A percentile compares a stretch with the other conserved stretches of the same genome.
Evolutionary conservation across 2,113 vertebrate species (phyloP).

Genomic region (Mugil cephalus): DNA sequence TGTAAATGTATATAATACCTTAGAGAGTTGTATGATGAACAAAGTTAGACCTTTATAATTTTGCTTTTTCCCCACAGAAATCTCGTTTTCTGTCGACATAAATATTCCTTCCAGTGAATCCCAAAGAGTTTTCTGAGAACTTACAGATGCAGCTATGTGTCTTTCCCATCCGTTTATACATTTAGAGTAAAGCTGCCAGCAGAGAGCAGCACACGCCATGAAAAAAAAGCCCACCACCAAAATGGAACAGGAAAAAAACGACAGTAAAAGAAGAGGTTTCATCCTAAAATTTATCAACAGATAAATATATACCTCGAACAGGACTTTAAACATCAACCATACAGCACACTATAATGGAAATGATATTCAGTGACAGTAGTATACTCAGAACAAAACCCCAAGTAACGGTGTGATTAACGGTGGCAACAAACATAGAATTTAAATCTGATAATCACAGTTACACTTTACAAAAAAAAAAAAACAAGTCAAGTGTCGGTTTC

Average conservation of each 20-base stretch:
- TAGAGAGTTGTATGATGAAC: too few relatives aligned
- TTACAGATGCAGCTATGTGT: neutral
- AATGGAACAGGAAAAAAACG: constrained; percentile 15
- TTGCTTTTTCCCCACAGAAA: too few relatives aligned
- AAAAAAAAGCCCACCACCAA: neutral
- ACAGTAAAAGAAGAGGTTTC: constrained; percentile 55
- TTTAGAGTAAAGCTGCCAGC: constrained; percentile 52
- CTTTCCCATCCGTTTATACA: neutral
- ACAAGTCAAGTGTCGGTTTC: constrained; percentile 81
- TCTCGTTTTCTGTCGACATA: too few relatives aligned
- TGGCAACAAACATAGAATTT: constrained; percentile 68
- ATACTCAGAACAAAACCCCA: constrained; percentile 77
- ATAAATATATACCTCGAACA: constrained; percentile 85
- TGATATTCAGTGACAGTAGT: constrained; percentile 87
- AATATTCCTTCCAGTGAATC: neutral
- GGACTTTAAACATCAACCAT: constrained; percentile 81
- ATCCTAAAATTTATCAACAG: constrained; percentile 81
- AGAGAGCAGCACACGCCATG: constrained; percentile 66
- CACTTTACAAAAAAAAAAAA: constrained; percentile 60
- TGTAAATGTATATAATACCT: too few relatives aligned
- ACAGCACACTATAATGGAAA: constrained; percentile 82
- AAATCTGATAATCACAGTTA: constrained; percentile 80
- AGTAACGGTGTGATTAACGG: constrained; percentile 72
- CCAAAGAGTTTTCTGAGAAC: neutral
- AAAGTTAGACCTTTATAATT: too few relatives aligned